Evolutionary conservation across 2,888 invertebrate genomes (phyloP).

Genomic region (Baronia brevicornis): DNA sequence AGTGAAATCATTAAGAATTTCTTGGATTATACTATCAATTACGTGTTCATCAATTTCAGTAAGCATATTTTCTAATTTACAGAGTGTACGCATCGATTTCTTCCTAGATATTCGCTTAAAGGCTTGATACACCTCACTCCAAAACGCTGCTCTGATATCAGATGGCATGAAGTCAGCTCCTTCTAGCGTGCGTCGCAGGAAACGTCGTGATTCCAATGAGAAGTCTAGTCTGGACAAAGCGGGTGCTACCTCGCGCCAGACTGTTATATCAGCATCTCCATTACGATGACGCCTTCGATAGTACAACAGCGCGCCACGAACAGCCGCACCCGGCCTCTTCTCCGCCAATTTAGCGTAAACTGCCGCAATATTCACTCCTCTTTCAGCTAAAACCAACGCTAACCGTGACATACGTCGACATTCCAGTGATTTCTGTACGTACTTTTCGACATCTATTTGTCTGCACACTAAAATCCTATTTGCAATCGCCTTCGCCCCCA

Average conservation of each 20-base stretch:
- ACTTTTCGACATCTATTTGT: slow-evolving; percentile 21
- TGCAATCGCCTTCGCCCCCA: slow-evolving; percentile 41
- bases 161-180: slow-evolving; percentile 26
- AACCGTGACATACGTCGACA: slow-evolving; percentile 33
- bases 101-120: slow-evolving; percentile 20
- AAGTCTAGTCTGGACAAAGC: slow-evolving; percentile 27
- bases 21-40: slow-evolving; percentile 23
- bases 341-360: slow-evolving; percentile 25
- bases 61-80: slow-evolving; percentile 28
- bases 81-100: slow-evolving; percentile 24
- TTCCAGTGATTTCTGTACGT: slow-evolving; percentile 26
- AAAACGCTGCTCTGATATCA: slow-evolving; percentile 35
- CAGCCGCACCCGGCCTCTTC: slow-evolving; percentile 29
- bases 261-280: slow-evolving; percentile 20
- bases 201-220: slow-evolving; percentile 15
- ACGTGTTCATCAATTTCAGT: slow-evolving; percentile 25
- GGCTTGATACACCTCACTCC: slow-evolving; percentile 27
- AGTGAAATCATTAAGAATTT: slow-evolving; percentile 23
- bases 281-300: too few relatives aligned
- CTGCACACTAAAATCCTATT: slow-evolving; percentile 33
- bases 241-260: slow-evolving; percentile 40
- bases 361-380: slow-evolving; percentile 23
- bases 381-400: slow-evolving; percentile 31
- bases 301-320: slow-evolving; percentile 31
- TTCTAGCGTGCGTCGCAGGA: slow-evolving; percentile 13